Percentiles rank a stretch among this genome's conserved stretches.
These are phyloP conservation scores for Oreochromis spilurus DNA, from an alignment of 2,113 vertebrate genomes.

Conservation along the genomic window DNA sequence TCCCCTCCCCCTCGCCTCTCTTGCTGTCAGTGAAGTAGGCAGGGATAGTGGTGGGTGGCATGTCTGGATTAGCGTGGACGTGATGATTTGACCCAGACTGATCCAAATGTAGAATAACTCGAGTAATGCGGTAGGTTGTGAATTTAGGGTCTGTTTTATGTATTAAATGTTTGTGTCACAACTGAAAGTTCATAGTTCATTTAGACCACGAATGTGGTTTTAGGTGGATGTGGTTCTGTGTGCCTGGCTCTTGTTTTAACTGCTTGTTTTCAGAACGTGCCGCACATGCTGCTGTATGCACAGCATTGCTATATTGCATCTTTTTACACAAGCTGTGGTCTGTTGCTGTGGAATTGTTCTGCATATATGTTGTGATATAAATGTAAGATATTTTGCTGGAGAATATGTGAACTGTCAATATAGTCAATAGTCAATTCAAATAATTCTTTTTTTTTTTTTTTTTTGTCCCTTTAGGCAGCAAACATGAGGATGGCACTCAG, in stretches of 20 bases:
- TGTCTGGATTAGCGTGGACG: conserved; percentile 51
- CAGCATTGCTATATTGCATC: not conserved
- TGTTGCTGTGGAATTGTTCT: not conserved
- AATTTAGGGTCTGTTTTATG: not conserved
- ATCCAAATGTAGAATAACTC: conserved; percentile 2
- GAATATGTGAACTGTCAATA: not conserved
- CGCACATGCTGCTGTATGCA: not conserved
- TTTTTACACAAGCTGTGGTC: not conserved
- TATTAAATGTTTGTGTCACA: not conserved
- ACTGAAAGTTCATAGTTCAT: not conserved
- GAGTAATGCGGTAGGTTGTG: not conserved
- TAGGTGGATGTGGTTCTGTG: not conserved
- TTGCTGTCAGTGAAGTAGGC: conserved; percentile 32
- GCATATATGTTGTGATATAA: not conserved
- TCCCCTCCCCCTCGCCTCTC: conserved; percentile 24
- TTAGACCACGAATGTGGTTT: not conserved
- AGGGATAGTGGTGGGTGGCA: conserved; percentile 40
- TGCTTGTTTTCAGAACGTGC: not conserved
- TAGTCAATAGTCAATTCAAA: not conserved
- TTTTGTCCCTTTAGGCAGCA: conserved; percentile 79
- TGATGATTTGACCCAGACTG: conserved; percentile 10
- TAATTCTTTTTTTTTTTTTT: rapidly evolving
- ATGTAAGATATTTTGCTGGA: not conserved
- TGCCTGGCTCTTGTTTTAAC: not conserved
- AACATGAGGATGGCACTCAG: conserved; percentile 96